Conservation (phyloP, 35 echinoderm and acorn worm genomes). For the Holothuria glaberrima region DNA sequence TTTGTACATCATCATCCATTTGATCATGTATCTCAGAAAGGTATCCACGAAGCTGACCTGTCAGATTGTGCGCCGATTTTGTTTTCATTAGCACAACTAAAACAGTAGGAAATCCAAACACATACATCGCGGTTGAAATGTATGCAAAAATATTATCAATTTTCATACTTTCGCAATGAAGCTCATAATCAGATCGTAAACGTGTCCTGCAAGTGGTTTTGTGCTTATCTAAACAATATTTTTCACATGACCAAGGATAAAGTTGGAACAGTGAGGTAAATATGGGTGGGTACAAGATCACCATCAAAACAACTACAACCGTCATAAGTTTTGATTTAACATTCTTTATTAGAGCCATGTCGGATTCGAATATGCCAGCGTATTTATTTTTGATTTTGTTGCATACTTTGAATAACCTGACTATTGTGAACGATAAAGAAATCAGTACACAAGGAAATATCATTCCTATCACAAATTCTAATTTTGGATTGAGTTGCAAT, state of each 20-base stretch:
- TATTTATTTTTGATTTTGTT: neutral
- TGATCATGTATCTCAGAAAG: too few species aligned
- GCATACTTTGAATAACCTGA: neutral
- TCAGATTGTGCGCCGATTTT: too few species aligned
- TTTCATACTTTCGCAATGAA: neutral
- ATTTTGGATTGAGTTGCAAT: slow-evolving; percentile 3
- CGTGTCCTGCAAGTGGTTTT: neutral
- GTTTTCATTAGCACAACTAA: slow-evolving; percentile 5
- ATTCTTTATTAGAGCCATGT: neutral
- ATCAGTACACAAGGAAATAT: neutral
- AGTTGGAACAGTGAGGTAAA: slow-evolving; percentile 42
- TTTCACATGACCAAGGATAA: slow-evolving; percentile 35
- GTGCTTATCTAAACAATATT: neutral
- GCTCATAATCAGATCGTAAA: slow-evolving; percentile 14
- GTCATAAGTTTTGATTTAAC: slow-evolving; percentile 3
- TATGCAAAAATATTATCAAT: slow-evolving; percentile 26
- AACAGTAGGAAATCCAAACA: slow-evolving; percentile 23
- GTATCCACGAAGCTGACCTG: too few species aligned
- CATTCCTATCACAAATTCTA: slow-evolving; percentile 39
- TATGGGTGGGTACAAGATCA: slow-evolving; percentile 49
- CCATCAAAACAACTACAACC: slow-evolving; percentile 17
- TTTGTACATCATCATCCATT: too few species aligned
- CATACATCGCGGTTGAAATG: neutral
- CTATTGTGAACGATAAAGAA: neutral
- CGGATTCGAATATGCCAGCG: neutral